Percentiles rank a stretch among this genome's conserved stretches.
Evolutionary conservation across 2,888 invertebrate genomes (phyloP).

Genomic region (Galerucella calmariensis): DNA sequence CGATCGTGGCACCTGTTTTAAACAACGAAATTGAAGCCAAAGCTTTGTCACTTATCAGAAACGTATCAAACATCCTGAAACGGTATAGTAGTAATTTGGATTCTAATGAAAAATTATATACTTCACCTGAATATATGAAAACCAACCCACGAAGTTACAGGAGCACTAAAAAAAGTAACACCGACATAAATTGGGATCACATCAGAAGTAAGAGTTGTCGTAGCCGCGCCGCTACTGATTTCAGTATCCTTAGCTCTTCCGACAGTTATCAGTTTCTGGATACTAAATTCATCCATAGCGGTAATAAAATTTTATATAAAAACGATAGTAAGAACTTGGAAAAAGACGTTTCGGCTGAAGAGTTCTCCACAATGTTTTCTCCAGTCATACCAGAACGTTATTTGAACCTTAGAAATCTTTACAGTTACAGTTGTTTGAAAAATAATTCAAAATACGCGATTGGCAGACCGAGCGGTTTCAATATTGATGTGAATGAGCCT

Average conservation of each 20-base stretch:
- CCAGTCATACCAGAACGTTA: constrained; percentile 31
- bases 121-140: not conserved
- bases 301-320: constrained; percentile 38
- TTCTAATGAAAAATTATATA: not conserved
- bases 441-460: constrained; percentile 3
- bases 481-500: constrained; percentile 12
- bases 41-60: constrained; percentile 22
- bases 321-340: constrained; percentile 38
- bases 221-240: not conserved
- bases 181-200: not conserved
- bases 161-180: not conserved
- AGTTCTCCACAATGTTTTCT: constrained; percentile 2
- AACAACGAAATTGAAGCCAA: constrained; percentile 24
- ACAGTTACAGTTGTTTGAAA: constrained; percentile 28
- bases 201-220: not conserved
- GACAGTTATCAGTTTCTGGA: constrained; percentile 32
- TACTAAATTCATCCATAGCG: constrained; percentile 21
- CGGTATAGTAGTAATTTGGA: not conserved
- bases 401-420: constrained; percentile 32
- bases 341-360: constrained; percentile 35
- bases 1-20: not conserved
- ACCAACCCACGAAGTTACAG: not conserved
- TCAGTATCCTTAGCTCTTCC: constrained; percentile 15
- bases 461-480: not conserved
- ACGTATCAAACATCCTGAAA: constrained; percentile 20